Base-by-base conservation (phyloP, 2,888 invertebrate species). In the Maniola hyperantus region DNA sequence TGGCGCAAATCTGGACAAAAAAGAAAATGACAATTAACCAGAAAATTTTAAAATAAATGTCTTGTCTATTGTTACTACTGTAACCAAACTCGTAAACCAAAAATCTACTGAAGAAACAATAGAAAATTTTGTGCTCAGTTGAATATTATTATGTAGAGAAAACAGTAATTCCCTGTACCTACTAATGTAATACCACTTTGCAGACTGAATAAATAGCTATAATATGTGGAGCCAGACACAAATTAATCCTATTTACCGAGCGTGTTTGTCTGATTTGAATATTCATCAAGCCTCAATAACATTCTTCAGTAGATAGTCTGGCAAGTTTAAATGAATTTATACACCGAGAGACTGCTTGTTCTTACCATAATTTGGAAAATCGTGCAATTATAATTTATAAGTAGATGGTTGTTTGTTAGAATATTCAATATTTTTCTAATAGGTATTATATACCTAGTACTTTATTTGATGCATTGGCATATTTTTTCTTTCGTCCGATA, bases 231-330 rank as follows among this genome's bases (percentile, higher is more conserved):
- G 74, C 73, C 74, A 76, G 77, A 76, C 73, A 76, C 73, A 76
- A 79, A 76, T 77, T 76, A 78, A 78, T 76, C 76, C 73, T 77
- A 77, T 79, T 79, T 77, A 76, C 70, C 74, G 74, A 72, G 73
- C 76, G 68, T 69, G 74, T 59, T 67, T 51, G 57, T 76, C 72
- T 72, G 70, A 73, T 74, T 72, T 78, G 75, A 78, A 79, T 79
- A 79, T 79, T 79, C 77, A 79, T 78, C 73, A 74, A 71, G 72
- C 72, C 69, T 72, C 73, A 74, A 78, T 78, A 76, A 76, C 72
- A 75, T 77, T 73, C 75, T 76, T 74, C 73, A 71, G 76, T 62
- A 68, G 72, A 70, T 70, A 63, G 68, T 70, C 53, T 62, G 53
- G 60, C 69, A 70, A 71, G 72, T 70, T 71, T 68, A 72, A 74